Conservation (phyloP, 2,888 invertebrate genomes). For the Girardia tigrina region DNA sequence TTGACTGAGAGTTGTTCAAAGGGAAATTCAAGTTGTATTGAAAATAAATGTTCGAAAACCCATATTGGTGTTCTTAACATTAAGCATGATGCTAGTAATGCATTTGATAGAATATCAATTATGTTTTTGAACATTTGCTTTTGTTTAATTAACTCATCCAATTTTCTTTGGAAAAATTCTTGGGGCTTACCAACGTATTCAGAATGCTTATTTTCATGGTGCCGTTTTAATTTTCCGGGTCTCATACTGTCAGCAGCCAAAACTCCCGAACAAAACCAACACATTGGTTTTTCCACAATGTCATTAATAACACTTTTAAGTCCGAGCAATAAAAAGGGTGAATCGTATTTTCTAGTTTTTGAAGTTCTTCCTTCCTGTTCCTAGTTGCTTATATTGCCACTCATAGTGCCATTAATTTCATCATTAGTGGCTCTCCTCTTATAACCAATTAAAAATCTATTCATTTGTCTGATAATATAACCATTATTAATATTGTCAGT, state of each 20-base stretch:
- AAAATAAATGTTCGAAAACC: no score
- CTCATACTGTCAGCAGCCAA: not conserved
- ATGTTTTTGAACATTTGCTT: constrained; percentile 17
- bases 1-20: no score
- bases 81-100: not conserved
- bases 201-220: not conserved
- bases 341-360: not conserved
- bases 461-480: not conserved
- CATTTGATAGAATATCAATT: not conserved
- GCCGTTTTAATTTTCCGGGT: constrained; percentile 12
- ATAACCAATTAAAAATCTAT: not conserved
- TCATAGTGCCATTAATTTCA: no score
- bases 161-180: not conserved
- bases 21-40: no score
- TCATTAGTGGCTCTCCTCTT: not conserved
- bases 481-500: no score
- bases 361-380: constrained; percentile 17
- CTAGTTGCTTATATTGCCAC: not conserved
- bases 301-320: not conserved
- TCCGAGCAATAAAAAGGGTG: not conserved
- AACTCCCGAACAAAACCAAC: not conserved
- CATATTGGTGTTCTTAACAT: no score
- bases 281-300: not conserved
- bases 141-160: not conserved
- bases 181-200: not conserved